Evolutionary conservation across 2,113 vertebrate species (phyloP).

Genomic region (Panthera leo): DNA sequence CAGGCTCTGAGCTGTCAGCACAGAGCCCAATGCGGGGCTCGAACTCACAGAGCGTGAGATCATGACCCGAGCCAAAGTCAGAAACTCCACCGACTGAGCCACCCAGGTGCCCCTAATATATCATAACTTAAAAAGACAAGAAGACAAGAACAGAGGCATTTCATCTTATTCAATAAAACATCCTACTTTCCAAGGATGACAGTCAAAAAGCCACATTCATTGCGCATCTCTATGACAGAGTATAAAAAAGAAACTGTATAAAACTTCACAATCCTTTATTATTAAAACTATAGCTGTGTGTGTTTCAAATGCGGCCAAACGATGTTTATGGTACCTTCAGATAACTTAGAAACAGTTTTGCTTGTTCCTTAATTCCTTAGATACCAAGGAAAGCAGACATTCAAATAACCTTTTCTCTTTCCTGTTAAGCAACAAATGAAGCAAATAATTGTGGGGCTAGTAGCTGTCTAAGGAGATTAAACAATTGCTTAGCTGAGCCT

Average conservation of each 20-base stretch:
- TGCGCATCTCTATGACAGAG: background rate
- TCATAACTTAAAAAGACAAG: too few species aligned
- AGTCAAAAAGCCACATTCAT: background rate
- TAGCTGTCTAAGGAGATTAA: slow-evolving; percentile 57
- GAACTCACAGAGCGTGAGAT: too few species aligned
- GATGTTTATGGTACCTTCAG: background rate
- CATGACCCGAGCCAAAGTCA: too few species aligned
- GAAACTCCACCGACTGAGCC: too few species aligned
- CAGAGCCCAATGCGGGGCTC: too few species aligned
- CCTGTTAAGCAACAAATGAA: slow-evolving; percentile 66
- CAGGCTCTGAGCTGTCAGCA: too few species aligned
- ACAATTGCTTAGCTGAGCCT: slow-evolving; percentile 43
- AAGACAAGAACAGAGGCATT: background rate
- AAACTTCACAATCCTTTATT: background rate
- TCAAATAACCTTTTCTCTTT: slow-evolving; percentile 51
- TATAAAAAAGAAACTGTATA: background rate
- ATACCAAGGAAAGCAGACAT: slow-evolving; percentile 43
- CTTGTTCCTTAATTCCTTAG: slow-evolving; percentile 45
- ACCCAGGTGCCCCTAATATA: too few species aligned
- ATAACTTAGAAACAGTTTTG: background rate
- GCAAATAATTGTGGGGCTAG: slow-evolving; percentile 55
- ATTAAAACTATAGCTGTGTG: background rate
- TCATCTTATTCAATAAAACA: background rate
- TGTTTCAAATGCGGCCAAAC: background rate
- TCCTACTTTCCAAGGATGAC: background rate